Percentiles rank a stretch among this genome's conserved stretches.
Evolutionary conservation across 2,113 vertebrate species (phyloP).

Genomic region (Microtus richardsoni): DNA sequence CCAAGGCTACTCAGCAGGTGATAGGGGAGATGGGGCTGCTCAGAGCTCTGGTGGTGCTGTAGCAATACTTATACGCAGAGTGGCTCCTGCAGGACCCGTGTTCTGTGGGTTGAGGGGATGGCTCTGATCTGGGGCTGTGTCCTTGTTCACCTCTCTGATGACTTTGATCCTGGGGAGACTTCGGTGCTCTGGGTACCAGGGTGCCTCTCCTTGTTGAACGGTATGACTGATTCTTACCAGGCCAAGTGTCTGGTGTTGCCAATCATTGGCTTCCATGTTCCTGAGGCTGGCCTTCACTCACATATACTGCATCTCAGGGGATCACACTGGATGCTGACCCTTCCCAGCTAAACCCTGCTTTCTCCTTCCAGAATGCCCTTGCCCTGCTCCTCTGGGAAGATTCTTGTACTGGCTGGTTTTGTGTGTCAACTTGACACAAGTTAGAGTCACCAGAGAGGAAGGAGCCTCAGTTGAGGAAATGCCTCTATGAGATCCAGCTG

Average conservation of each 20-base stretch:
- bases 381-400: not conserved
- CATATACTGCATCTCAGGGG: not conserved
- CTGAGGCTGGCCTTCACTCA: not conserved
- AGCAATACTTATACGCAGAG: not conserved
- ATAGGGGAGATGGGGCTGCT: accelerated
- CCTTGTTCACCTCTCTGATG: not conserved
- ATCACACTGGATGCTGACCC: not conserved
- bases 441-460: not conserved
- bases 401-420: not conserved
- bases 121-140: not conserved
- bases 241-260: not conserved
- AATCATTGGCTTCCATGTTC: not conserved
- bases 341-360: not conserved
- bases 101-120: not conserved
- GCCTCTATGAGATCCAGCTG: not conserved
- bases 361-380: not conserved
- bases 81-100: not conserved
- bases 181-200: not conserved
- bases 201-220: not conserved
- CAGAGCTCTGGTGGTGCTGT: not conserved
- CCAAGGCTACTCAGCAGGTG: not conserved
- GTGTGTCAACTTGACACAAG: not conserved
- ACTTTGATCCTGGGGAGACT: not conserved
- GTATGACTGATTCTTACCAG: not conserved
- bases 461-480: not conserved